These are phyloP conservation scores for Calliphora vomitoria DNA, from an alignment of 2,888 invertebrate species.

Conservation along the genomic window DNA sequence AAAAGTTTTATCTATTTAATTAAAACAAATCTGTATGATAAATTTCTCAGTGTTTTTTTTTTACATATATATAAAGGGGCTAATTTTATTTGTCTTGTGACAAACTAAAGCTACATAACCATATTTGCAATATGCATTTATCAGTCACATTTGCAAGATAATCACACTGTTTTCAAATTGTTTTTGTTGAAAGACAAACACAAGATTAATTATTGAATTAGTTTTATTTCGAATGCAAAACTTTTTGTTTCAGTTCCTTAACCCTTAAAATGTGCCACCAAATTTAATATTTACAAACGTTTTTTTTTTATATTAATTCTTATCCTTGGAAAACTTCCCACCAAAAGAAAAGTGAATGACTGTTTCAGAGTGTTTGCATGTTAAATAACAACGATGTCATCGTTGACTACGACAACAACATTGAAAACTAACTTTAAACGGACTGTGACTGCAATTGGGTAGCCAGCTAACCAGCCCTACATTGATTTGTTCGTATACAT, in stretches of 20 bases:
- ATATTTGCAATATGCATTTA: too few relatives aligned
- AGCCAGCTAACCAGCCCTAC: not conserved
- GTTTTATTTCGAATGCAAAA: not conserved
- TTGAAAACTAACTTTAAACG: slow-evolving; percentile 43
- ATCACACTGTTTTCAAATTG: too few relatives aligned
- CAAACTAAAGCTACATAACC: too few relatives aligned
- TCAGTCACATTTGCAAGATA: too few relatives aligned
- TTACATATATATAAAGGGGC: too few relatives aligned
- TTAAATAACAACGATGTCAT: slow-evolving; percentile 24
- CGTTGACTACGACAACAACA: slow-evolving; percentile 48
- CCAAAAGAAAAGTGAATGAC: slow-evolving; percentile 47
- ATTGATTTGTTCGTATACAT: slow-evolving; percentile 23
- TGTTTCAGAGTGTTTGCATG: slow-evolving; percentile 58
- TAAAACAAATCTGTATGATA: too few relatives aligned
- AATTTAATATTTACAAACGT: too few relatives aligned
- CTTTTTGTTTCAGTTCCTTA: not conserved
- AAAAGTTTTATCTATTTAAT: too few relatives aligned
- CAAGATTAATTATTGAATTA: not conserved
- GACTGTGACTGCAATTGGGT: slow-evolving; percentile 20
- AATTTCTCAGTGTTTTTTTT: too few relatives aligned
- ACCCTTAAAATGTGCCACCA: not conserved
- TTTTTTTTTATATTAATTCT: not conserved
- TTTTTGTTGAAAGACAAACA: not conserved
- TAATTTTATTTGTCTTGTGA: too few relatives aligned
- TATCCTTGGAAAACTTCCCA: slow-evolving; percentile 38